Conservation (phyloP, 2,113 vertebrate species). For the Pontoporia blainvillei region DNA sequence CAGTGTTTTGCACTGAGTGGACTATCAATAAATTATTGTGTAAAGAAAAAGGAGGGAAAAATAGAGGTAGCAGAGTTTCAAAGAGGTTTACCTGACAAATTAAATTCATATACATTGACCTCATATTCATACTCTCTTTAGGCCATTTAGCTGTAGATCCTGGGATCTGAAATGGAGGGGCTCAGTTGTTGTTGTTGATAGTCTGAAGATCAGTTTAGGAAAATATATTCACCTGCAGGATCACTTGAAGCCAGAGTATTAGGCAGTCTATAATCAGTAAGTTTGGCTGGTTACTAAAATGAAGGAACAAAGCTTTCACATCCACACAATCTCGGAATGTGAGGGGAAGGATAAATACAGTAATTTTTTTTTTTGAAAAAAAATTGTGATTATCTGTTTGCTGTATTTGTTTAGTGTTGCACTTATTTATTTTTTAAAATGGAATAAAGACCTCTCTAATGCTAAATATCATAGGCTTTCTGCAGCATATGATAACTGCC, state of each 20-base stretch:
- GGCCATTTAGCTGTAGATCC: background rate
- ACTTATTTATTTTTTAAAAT: background rate
- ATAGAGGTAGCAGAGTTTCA: background rate
- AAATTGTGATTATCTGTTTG: background rate
- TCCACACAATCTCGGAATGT: background rate
- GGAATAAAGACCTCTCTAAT: background rate
- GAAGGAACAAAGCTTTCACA: background rate
- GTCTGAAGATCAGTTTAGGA: background rate
- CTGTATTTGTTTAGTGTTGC: background rate
- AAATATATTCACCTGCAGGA: background rate
- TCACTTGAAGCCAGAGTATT: background rate
- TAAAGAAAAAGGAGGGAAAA: background rate
- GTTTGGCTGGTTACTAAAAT: background rate
- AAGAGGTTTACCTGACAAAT: background rate
- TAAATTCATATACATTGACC: background rate
- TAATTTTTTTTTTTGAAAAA: background rate
- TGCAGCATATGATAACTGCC: background rate
- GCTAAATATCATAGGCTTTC: background rate
- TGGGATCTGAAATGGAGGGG: background rate
- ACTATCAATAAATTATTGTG: background rate
- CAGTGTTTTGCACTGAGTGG: background rate
- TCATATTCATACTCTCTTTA: background rate
- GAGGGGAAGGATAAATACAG: background rate
- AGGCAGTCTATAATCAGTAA: background rate
- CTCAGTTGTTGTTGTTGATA: background rate